phyloP scores from a whole-genome alignment of 2,113 vertebrate genomes.

The Cairina moschata region DNA sequence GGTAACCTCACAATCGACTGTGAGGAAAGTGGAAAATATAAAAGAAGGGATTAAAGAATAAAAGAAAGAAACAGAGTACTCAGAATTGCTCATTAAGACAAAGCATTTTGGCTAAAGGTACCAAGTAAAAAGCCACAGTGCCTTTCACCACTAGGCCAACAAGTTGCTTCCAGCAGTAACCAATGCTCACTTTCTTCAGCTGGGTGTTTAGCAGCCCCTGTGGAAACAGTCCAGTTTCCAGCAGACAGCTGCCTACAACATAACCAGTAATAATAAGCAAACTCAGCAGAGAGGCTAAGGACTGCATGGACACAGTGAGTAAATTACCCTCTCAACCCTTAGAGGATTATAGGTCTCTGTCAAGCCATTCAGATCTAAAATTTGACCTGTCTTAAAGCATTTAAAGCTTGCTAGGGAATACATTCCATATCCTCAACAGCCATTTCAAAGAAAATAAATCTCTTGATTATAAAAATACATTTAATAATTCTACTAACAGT shows the following conservation, averaged over 20 bases:
- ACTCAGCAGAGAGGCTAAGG: slow-evolving; percentile 14
- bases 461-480: background rate
- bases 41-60: background rate
- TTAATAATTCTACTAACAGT: background rate
- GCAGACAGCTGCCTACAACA: background rate
- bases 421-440: background rate
- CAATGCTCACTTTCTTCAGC: background rate
- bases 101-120: background rate
- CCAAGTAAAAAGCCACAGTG: background rate
- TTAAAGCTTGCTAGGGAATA: slow-evolving; percentile 10
- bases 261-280: background rate
- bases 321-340: slow-evolving; percentile 16
- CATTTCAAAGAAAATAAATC: background rate
- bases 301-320: background rate
- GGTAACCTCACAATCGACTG: background rate
- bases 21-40: background rate
- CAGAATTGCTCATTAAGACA: background rate
- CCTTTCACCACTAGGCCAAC: background rate
- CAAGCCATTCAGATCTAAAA: slow-evolving; percentile 18
- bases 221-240: background rate
- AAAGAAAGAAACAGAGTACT: background rate
- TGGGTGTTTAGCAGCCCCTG: background rate
- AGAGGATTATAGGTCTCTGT: slow-evolving; percentile 30
- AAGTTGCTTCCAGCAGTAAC: background rate
- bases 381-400: background rate